Evolutionary conservation across 2,113 vertebrate species (phyloP).

Genomic region (Lepisosteus osseus): DNA sequence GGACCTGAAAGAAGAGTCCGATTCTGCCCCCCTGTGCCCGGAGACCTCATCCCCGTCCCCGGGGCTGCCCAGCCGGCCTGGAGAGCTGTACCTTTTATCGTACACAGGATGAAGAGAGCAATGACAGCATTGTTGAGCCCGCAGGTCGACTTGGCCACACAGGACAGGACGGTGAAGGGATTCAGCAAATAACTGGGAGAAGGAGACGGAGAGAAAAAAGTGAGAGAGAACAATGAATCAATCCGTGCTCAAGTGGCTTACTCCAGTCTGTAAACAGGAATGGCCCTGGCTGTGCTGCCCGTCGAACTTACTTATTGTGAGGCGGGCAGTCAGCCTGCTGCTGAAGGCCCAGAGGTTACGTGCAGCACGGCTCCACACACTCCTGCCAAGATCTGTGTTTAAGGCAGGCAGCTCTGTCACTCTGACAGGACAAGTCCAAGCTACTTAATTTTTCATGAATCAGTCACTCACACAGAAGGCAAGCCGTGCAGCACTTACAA

Average conservation of each 20-base stretch:
- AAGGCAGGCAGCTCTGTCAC: neutral
- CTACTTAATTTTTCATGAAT: neutral
- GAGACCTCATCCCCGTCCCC: too few relatives aligned
- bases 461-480: neutral
- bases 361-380: too few relatives aligned
- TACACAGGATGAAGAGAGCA: constrained; percentile 87
- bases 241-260: neutral
- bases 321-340: too few relatives aligned
- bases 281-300: neutral
- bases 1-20: too few relatives aligned
- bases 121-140: constrained; percentile 89
- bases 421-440: neutral
- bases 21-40: too few relatives aligned
- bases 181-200: constrained; percentile 87
- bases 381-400: too few relatives aligned
- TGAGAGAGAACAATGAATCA: neutral
- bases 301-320: too few relatives aligned
- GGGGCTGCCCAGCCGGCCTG: too few relatives aligned
- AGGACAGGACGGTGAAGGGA: constrained; percentile 92
- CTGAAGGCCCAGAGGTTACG: too few relatives aligned
- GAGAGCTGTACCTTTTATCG: constrained; percentile 78
- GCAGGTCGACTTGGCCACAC: constrained; percentile 94
- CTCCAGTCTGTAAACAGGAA: neutral
- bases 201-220: constrained; percentile 26
- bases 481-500: constrained; percentile 76